These are phyloP conservation scores for Cavia aperea DNA, from an alignment of 2,113 vertebrate species.

Conservation along the genomic window DNA sequence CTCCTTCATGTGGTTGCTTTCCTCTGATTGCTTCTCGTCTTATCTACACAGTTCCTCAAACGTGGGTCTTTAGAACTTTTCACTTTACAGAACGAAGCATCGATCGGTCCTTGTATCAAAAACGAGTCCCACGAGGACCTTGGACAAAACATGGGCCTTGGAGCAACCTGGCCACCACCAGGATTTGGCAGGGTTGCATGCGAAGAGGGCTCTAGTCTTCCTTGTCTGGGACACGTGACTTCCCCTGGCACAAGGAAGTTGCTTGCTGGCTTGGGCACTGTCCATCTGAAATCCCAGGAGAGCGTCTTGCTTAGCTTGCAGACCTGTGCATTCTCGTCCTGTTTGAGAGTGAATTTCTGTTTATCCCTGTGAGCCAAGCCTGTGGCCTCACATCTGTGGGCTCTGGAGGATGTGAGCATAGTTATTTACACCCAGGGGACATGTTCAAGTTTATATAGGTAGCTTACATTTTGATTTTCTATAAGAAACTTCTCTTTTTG, in stretches of 20 bases:
- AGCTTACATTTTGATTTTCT: background rate
- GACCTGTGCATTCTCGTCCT: background rate
- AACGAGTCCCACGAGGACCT: background rate
- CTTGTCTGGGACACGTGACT: fast-evolving
- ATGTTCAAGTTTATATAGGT: background rate
- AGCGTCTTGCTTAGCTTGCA: background rate
- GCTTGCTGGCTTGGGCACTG: too few relatives aligned
- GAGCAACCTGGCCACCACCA: too few relatives aligned
- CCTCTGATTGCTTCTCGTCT: background rate
- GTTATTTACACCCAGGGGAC: background rate
- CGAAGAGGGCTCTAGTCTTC: fast-evolving
- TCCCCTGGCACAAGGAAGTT: background rate
- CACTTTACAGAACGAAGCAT: background rate
- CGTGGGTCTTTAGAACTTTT: background rate
- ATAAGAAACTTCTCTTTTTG: background rate
- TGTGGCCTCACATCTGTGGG: background rate
- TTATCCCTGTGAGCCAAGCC: background rate
- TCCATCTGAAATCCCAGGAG: background rate
- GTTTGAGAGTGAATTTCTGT: background rate
- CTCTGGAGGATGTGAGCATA: background rate
- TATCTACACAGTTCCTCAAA: background rate
- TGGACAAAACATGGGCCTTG: background rate
- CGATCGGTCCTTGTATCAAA: background rate
- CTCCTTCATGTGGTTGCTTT: background rate
- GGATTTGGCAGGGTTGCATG: background rate